These are phyloP conservation scores for Cynaeus angustus DNA, from an alignment of 2,888 invertebrate species.

Conservation along the genomic window DNA sequence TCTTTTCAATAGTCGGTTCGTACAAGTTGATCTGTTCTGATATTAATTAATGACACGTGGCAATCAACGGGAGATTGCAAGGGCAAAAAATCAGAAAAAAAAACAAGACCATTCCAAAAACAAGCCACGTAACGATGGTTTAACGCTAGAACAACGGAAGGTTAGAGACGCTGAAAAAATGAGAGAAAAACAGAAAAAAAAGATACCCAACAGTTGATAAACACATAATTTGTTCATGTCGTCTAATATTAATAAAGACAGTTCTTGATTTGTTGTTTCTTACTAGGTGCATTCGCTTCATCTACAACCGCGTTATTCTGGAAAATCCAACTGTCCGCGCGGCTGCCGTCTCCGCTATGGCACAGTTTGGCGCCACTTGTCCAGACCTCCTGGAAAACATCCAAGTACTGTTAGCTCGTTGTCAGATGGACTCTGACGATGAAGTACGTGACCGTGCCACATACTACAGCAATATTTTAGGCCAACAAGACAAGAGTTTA, in stretches of 20 bases:
- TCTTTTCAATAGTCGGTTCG: no score
- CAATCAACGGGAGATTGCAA: slow-evolving; percentile 95
- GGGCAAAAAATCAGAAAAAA: slow-evolving; percentile 92
- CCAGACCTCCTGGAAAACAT: slow-evolving; percentile 92
- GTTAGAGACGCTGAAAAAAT: slow-evolving; percentile 72
- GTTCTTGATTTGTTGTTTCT: not conserved
- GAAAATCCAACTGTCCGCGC: slow-evolving; percentile 97
- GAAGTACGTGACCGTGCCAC: slow-evolving; percentile 99
- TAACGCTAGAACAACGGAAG: slow-evolving; percentile 89
- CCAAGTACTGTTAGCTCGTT: slow-evolving; percentile 84
- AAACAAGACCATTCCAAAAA: slow-evolving; percentile 78
- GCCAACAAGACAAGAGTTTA: slow-evolving; percentile 79
- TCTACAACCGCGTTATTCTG: slow-evolving; percentile 93
- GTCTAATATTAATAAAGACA: not conserved
- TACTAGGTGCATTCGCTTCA: slow-evolving; percentile 84
- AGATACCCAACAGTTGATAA: no score
- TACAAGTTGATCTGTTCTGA: not conserved
- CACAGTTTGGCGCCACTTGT: slow-evolving; percentile 97
- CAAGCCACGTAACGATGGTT: slow-evolving; percentile 82
- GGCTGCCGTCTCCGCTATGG: slow-evolving; percentile 97
- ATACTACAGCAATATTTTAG: slow-evolving; percentile 92
- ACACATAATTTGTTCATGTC: no score
- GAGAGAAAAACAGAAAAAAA: slow-evolving; percentile 21
- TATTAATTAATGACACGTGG: slow-evolving; percentile 73
- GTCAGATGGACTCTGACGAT: slow-evolving; percentile 97